Evolutionary conservation across 2,113 vertebrate species (phyloP).

Genomic region (Heterotilapia buettikoferi): DNA sequence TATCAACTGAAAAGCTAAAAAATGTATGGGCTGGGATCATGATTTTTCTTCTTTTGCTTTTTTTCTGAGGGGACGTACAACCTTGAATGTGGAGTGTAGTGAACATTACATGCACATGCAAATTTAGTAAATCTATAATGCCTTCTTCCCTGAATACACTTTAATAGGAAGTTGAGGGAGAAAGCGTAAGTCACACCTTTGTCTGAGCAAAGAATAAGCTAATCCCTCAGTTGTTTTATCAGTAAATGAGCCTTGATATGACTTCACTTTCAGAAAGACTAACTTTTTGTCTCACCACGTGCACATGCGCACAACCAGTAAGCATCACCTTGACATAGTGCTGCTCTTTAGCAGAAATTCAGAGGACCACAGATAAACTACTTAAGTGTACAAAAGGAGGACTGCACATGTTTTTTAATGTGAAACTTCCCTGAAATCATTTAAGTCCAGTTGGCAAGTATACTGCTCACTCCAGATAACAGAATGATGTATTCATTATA

Average conservation of each 20-base stretch:
- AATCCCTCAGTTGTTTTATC: neutral
- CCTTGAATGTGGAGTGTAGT: neutral
- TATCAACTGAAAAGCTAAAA: neutral
- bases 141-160: slow-evolving; percentile 8
- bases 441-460: neutral
- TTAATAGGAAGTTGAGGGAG: slow-evolving; percentile 5
- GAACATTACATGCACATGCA: slow-evolving; percentile 21
- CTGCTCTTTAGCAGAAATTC: neutral
- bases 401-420: slow-evolving; percentile 17
- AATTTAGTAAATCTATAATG: slow-evolving; percentile 12
- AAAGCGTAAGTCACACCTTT: neutral
- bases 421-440: slow-evolving; percentile 13
- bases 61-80: neutral
- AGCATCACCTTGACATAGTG: slow-evolving; percentile 33
- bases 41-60: neutral
- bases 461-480: slow-evolving; percentile 43
- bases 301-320: neutral
- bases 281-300: neutral
- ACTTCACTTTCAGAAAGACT: neutral
- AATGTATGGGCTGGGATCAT: neutral
- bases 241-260: slow-evolving; percentile 1
- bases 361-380: slow-evolving; percentile 24
- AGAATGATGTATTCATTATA: slow-evolving; percentile 47
- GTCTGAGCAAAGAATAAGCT: neutral
- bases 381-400: neutral